A percentile compares a stretch with the other conserved stretches of the same genome.
Evolutionary conservation across 2,113 vertebrate species (phyloP).

Genomic region (Panthera leo): DNA sequence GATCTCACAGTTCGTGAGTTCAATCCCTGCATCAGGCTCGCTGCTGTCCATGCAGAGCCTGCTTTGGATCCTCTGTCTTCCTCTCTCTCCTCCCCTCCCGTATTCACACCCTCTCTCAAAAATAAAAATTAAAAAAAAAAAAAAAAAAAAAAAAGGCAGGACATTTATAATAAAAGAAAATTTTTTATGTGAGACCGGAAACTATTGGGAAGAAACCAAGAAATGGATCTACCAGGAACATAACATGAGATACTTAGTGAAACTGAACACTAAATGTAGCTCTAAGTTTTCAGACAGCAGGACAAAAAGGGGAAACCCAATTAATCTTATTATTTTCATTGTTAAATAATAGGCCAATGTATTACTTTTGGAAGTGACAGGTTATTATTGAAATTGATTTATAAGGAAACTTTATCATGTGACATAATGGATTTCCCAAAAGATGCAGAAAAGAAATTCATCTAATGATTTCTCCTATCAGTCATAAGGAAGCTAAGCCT

Average conservation of each 20-base stretch:
- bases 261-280: background rate
- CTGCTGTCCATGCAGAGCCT: too few species aligned
- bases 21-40: too few species aligned
- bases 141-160: background rate
- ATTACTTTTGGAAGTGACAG: background rate
- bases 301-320: background rate
- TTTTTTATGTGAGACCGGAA: background rate
- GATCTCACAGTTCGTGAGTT: too few species aligned
- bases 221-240: background rate
- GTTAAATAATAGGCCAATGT: background rate
- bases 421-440: slow-evolving; percentile 6
- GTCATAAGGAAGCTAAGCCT: background rate
- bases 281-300: slow-evolving; percentile 1
- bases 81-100: too few species aligned
- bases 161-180: background rate
- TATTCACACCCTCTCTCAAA: too few species aligned
- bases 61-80: too few species aligned
- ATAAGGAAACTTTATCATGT: background rate
- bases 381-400: slow-evolving; percentile 25
- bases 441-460: slow-evolving; percentile 13
- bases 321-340: background rate
- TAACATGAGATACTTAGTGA: background rate
- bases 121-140: background rate
- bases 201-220: background rate
- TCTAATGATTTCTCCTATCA: background rate